Percentiles rank a stretch among this genome's conserved stretches.
These are phyloP conservation scores for Melitaea athalia DNA, from an alignment of 2,888 invertebrate species.

Conservation along the genomic window DNA sequence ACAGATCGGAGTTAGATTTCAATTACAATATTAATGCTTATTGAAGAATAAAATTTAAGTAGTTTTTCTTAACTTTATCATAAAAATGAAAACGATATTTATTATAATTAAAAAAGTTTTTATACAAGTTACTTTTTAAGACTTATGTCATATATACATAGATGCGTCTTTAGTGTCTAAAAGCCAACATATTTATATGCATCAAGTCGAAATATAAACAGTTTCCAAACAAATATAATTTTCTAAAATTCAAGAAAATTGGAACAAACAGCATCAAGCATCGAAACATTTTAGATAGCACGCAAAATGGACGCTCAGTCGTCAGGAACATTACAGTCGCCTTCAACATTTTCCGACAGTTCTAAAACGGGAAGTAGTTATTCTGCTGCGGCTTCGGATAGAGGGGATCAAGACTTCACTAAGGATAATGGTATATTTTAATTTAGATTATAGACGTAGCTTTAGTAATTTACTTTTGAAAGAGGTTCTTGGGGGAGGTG, in stretches of 20 bases:
- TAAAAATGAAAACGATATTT: neutral
- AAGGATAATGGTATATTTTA: slow-evolving; percentile 63
- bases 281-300: neutral
- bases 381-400: slow-evolving; percentile 46
- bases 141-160: too few species aligned
- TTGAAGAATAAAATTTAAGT: neutral
- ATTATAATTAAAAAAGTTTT: too few species aligned
- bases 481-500: too few species aligned
- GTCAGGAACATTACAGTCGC: slow-evolving; percentile 57
- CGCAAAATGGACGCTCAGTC: slow-evolving; percentile 52
- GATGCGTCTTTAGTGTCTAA: too few species aligned
- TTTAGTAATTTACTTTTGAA: neutral
- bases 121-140: too few species aligned
- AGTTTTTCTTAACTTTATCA: neutral
- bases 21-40: neutral
- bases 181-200: too few species aligned
- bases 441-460: neutral
- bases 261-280: neutral
- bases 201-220: too few species aligned
- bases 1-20: slow-evolving; percentile 14
- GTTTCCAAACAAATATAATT: too few species aligned
- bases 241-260: too few species aligned
- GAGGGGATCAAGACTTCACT: slow-evolving; percentile 57
- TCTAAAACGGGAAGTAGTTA: slow-evolving; percentile 60
- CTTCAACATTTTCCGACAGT: slow-evolving; percentile 59